Percentiles rank a stretch among this genome's conserved stretches.
Evolutionary conservation across 1,140 invertebrate genomes (phyloP).

Genomic region (Pentalonia nigronervosa): DNA sequence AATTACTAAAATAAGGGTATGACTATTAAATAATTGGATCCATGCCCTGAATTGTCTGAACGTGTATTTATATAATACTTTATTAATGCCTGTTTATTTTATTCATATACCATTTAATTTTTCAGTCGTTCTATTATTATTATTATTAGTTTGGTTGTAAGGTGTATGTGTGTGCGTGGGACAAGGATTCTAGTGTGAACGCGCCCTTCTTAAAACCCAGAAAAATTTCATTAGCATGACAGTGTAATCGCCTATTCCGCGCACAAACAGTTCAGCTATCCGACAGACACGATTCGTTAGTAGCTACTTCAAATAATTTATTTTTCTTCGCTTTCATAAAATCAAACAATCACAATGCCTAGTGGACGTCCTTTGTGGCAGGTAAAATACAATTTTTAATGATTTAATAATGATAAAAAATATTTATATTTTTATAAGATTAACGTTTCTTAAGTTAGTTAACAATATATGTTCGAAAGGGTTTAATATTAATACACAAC

Average conservation of each 20-base stretch:
- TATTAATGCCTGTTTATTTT: constrained; percentile 25
- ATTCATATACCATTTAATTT: neutral
- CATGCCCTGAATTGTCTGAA: neutral
- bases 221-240: neutral
- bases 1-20: neutral
- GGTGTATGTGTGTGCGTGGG: constrained; percentile 9
- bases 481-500: neutral
- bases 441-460: neutral
- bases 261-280: neutral
- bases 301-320: neutral
- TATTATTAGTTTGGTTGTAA: constrained; percentile 9
- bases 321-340: neutral
- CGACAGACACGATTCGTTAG: neutral
- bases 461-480: neutral
- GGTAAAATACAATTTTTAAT: neutral
- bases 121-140: constrained; percentile 15
- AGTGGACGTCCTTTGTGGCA: constrained; percentile 47
- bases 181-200: neutral
- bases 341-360: neutral
- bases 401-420: neutral
- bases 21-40: constrained; percentile 10
- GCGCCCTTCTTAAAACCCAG: constrained; percentile 20
- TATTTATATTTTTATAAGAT: neutral
- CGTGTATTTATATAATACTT: neutral
- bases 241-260: constrained; percentile 1